Percentiles rank a stretch among this genome's conserved stretches.
Conservation (phyloP, 2,888 invertebrate genomes). For the Cepaea hortensis region DNA sequence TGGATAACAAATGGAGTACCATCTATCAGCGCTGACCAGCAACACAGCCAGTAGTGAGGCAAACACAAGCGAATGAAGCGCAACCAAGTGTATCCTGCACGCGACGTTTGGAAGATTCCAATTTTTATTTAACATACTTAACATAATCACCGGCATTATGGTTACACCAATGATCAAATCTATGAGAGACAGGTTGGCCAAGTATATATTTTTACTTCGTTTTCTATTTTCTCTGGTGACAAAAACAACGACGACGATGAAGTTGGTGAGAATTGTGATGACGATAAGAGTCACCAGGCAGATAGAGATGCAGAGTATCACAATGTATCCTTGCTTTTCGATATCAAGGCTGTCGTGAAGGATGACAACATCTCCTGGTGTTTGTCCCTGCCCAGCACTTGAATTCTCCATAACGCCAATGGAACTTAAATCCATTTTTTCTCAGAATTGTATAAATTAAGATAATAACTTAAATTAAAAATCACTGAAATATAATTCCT, state of each 20-base stretch:
- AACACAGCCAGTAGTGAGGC: slow-evolving; percentile 67
- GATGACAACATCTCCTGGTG: background rate
- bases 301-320: slow-evolving; percentile 14
- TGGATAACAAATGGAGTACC: slow-evolving; percentile 70
- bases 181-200: slow-evolving; percentile 48
- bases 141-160: slow-evolving; percentile 59
- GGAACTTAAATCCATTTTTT: too few relatives aligned
- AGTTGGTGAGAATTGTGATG: slow-evolving; percentile 41
- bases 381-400: background rate
- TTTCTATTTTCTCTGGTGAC: slow-evolving; percentile 45
- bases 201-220: slow-evolving; percentile 48
- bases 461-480: too few relatives aligned
- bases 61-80: slow-evolving; percentile 59
- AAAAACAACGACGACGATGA: slow-evolving; percentile 46
- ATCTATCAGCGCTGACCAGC: slow-evolving; percentile 66
- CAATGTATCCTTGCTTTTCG: slow-evolving; percentile 24
- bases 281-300: slow-evolving; percentile 35
- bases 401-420: slow-evolving; percentile 7
- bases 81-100: slow-evolving; percentile 45
- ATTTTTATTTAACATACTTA: slow-evolving; percentile 56
- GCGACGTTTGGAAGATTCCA: slow-evolving; percentile 55
- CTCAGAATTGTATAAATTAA: too few relatives aligned
- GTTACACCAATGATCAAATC: slow-evolving; percentile 42
- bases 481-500: too few relatives aligned
- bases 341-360: background rate